phyloP scores from a whole-genome alignment of 1,140 invertebrate genomes.

The Sitophilus oryzae region DNA sequence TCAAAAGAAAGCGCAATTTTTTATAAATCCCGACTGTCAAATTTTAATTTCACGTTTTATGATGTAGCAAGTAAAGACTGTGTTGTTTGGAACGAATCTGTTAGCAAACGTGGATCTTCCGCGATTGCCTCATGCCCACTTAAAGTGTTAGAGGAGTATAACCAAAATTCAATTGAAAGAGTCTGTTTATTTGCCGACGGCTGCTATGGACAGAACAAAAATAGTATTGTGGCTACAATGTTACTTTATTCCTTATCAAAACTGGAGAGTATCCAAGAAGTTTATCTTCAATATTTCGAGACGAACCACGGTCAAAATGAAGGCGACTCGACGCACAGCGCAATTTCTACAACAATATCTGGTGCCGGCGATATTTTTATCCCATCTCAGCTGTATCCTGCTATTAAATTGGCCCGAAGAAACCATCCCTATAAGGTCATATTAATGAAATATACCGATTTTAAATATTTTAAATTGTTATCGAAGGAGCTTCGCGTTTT shows the following conservation, averaged over 20 bases:
- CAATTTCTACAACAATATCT: conserved; percentile 1
- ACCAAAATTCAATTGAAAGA: conserved; percentile 2
- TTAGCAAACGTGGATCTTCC: too few species aligned
- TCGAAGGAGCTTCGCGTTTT: background rate
- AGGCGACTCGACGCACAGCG: conserved; percentile 7
- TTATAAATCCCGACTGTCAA: too few species aligned
- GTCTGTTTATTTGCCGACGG: conserved; percentile 9
- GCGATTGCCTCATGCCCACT: too few species aligned
- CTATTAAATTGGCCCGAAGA: background rate
- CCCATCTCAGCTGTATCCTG: conserved; percentile 1
- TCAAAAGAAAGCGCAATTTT: too few species aligned
- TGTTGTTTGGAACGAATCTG: too few species aligned
- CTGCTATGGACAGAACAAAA: conserved; percentile 7
- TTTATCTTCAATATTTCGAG: conserved; percentile 4
- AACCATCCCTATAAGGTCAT: too few species aligned
- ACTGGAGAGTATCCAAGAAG: conserved; percentile 1
- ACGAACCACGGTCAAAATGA: conserved; percentile 15
- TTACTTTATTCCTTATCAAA: background rate
- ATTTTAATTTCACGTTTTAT: too few species aligned
- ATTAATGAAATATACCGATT: background rate
- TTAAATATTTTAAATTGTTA: background rate
- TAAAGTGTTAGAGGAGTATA: too few species aligned
- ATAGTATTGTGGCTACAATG: conserved; percentile 3
- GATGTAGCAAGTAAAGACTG: too few species aligned
- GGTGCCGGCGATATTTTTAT: conserved; percentile 6